Evolutionary conservation across 2,113 vertebrate species (phyloP).

Genomic region (Anoura caudifer): DNA sequence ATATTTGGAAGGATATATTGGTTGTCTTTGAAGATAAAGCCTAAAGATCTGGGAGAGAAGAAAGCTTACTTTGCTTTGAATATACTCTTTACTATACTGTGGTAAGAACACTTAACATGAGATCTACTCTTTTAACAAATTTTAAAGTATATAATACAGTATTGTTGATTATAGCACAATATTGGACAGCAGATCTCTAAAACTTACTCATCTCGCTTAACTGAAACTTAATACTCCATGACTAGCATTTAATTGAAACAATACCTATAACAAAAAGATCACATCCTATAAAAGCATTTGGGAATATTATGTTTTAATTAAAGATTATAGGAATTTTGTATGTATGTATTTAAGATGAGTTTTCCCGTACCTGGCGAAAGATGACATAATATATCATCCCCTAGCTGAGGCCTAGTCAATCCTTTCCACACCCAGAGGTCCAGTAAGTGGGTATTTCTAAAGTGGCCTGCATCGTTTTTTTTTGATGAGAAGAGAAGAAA

Average conservation of each 20-base stretch:
- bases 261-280: neutral
- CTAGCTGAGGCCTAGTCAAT: neutral
- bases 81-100: neutral
- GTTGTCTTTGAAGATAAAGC: neutral
- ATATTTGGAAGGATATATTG: neutral
- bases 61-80: neutral
- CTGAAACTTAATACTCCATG: neutral
- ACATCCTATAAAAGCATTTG: neutral
- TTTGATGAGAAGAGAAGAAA: neutral
- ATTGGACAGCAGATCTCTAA: neutral
- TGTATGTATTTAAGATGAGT: neutral
- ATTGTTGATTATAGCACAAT: neutral
- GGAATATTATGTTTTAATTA: neutral
- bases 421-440: neutral
- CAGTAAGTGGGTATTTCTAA: neutral
- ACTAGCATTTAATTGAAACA: neutral
- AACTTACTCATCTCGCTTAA: neutral
- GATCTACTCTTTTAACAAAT: neutral
- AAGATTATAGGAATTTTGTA: neutral
- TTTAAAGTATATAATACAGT: neutral
- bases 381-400: neutral
- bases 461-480: rapidly evolving
- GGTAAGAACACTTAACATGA: neutral
- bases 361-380: neutral
- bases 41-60: neutral